Base-by-base conservation (phyloP, 2,888 invertebrate genomes). In the Drosophila ustulata region DNA sequence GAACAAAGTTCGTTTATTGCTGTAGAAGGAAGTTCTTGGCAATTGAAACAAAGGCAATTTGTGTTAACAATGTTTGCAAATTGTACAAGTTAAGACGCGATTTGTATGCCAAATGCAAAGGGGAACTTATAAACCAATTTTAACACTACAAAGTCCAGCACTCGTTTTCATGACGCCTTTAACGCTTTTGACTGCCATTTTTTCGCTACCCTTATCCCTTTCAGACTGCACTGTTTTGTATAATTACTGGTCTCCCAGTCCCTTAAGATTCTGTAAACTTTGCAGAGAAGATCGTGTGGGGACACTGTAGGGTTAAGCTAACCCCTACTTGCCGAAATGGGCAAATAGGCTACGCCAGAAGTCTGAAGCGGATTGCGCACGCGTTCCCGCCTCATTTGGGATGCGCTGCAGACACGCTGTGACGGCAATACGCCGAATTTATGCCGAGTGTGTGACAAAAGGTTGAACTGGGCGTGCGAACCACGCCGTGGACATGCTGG, bases 391-490 rank as follows among this genome's bases (percentile, higher is more conserved):
- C 75, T 82, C 55, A 83, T 82, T 82, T 65, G 11, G 51, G 39
- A 87, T 87, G 66, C 83, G 28, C 8, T 18, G 8, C 78, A 75
- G 77, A 57, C 26, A 47, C 23, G 37, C 11, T 8, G 13, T 50
- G 61, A 45, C 67, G 61, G 51, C 64, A 57, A 63, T 61, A 43
- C 47, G 49, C 49, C 66, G 51, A 66, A 68, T 67, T 59, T 65
- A 77, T 85, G 58, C 56, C 26, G 47, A 47, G 4, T 9, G 32
- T 28, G 18, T 37, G n/a, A 39, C 50, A 30, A 46, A 53, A 23
- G 25, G 0, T 18, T 59, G 43, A 51, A 34, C 52, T 59, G 71
- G 74, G 76, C 83, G 85, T 87, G 88, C 82, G 85, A 84, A 72
- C 76, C 73, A 57, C 61, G 62, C 47, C 41, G 41, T 61, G 30